These are phyloP conservation scores for Microtus oregoni DNA, from an alignment of 2,113 vertebrate species.

Conservation along the genomic window DNA sequence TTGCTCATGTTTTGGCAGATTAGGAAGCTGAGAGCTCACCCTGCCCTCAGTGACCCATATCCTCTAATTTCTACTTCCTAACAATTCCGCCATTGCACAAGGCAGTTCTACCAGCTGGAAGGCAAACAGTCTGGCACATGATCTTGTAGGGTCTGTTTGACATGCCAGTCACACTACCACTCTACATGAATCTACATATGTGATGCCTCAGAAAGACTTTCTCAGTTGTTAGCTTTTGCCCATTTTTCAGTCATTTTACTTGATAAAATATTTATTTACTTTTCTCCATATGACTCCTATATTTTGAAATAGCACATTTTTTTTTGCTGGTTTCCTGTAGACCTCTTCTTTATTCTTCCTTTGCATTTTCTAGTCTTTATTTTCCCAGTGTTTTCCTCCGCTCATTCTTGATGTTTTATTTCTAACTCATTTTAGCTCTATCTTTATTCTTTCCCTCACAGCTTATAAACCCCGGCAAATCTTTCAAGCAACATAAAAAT, in stretches of 20 bases:
- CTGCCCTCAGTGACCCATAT: not conserved
- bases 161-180: not conserved
- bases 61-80: not conserved
- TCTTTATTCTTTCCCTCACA: no score
- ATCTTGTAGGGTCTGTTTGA: not conserved
- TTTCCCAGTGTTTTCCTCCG: no score
- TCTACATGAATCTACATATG: not conserved
- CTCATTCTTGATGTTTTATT: no score
- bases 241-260: not conserved
- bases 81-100: accelerated
- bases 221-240: not conserved
- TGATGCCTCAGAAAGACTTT: not conserved
- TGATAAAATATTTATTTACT: not conserved
- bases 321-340: no score
- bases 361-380: no score
- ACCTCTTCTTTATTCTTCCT: no score
- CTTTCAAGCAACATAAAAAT: no score
- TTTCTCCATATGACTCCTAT: not conserved
- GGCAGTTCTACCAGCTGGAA: not conserved
- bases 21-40: not conserved
- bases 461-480: no score
- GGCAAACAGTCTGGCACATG: no score
- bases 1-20: not conserved
- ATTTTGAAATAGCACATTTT: not conserved
- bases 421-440: no score